Evolutionary conservation across 2,797 vertebrate species (phyloP).

Genomic region (Danio albolineatus): DNA sequence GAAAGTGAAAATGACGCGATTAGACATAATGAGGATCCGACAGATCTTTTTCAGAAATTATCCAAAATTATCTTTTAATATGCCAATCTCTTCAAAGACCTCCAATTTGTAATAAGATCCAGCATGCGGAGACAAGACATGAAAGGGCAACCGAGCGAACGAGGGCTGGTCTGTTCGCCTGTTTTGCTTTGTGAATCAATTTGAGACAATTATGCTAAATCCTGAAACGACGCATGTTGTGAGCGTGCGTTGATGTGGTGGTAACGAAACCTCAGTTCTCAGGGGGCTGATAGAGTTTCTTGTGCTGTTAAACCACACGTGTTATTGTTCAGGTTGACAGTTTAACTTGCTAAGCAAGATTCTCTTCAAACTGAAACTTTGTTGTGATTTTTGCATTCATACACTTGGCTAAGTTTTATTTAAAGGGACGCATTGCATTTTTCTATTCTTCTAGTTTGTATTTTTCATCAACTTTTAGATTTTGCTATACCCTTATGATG

Average conservation of each 20-base stretch:
- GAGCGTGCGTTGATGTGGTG: not conserved
- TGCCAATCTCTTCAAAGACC: not conserved
- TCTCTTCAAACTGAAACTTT: conserved; percentile 6
- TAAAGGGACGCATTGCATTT: not conserved
- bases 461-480: not conserved
- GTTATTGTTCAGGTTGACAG: conserved; percentile 17
- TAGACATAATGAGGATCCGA: conserved; percentile 30
- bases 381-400: not conserved
- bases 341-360: conserved; percentile 38
- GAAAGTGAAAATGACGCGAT: conserved; percentile 16
- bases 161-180: not conserved
- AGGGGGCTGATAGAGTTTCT: conserved; percentile 10
- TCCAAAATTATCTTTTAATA: conserved; percentile 24
- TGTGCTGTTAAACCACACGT: conserved; percentile 9
- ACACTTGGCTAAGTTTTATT: not conserved
- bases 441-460: no score
- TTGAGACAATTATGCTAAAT: conserved; percentile 31
- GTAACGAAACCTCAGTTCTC: conserved; percentile 18
- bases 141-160: conserved; percentile 3
- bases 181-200: conserved; percentile 22
- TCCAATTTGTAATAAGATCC: conserved; percentile 31
- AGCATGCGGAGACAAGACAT: conserved; percentile 28
- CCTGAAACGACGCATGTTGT: not conserved
- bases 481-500: not conserved
- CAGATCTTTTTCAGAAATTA: not conserved